Evolutionary conservation across 2,113 vertebrate species (phyloP).

Genomic region (Tachycineta bicolor): DNA sequence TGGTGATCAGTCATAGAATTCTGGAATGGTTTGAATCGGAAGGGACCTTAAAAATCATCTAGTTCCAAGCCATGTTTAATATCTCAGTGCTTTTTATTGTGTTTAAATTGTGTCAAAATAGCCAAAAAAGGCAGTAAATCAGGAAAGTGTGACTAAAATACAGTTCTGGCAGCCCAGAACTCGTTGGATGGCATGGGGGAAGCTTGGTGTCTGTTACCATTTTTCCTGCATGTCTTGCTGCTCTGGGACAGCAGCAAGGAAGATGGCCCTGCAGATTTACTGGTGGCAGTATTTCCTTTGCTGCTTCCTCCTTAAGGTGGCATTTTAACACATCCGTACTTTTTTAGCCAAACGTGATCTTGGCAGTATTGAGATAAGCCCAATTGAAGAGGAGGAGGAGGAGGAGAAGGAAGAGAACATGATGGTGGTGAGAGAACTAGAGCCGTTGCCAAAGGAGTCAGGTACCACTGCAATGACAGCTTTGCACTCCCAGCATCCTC

Average conservation of each 20-base stretch:
- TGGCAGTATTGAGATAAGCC: constrained; percentile 51
- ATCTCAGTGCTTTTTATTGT: neutral
- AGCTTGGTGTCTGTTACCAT: neutral
- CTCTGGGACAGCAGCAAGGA: neutral
- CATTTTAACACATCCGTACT: constrained; percentile 24
- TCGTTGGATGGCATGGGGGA: neutral
- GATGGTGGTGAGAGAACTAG: constrained; percentile 32
- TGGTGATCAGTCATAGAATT: neutral
- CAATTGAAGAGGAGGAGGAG: constrained; percentile 47
- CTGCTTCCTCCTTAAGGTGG: neutral
- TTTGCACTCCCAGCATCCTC: constrained; percentile 1
- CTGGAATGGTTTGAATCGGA: neutral
- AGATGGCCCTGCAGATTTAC: neutral
- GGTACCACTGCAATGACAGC: neutral
- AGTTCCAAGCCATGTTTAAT: neutral
- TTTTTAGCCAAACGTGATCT: constrained; percentile 55
- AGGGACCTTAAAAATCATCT: neutral
- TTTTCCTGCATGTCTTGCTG: neutral
- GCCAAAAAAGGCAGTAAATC: neutral
- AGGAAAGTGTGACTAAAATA: neutral
- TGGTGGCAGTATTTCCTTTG: neutral
- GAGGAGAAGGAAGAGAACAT: constrained; percentile 13
- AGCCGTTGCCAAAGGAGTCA: neutral
- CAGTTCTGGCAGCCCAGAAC: neutral
- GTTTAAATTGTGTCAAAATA: neutral